Evolutionary conservation across 2,113 vertebrate genomes (phyloP), one percentile per base, ranked within the genome.

Genomic region (Lepidothrix coronata): DNA sequence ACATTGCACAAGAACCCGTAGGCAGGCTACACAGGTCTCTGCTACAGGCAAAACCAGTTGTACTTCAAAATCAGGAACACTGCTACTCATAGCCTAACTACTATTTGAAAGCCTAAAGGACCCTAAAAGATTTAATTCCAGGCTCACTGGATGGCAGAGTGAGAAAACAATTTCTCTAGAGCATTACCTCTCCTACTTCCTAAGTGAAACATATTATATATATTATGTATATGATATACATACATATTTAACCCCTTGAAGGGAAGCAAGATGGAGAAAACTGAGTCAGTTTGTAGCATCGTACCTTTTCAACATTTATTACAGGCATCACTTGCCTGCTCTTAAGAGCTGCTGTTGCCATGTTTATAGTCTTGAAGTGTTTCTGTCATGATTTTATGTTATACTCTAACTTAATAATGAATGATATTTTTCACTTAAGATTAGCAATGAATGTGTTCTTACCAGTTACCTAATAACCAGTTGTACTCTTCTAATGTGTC

Each of bases 271-370:
- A 24, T 30, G 8, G 28, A 43, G 35, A 77, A 89, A 67, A 33
- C 22, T 1, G 0, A 12, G 39, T 11, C 6, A 27, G 4, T 62
- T 44, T 71, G 33, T 82, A 76, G 8, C 8, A n/a, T 27, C 4
- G 1, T 33, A 4, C 30, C 65, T 71, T 51, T 72, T 62, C 37
- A 23, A 3, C 6, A 17, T 84, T 57, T 87, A 5, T 82, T 71
- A 31, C 10, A 80, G 37, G 31, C 21, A 66, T 20, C 22, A 37
- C 19, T 44, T 80, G 23, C 28, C 44, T 59, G 7, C 28, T 68
- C 44, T 55, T 39, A 88, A 88, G 54, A 68, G 70, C 28, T 73
- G 12, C 28, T 73, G 4, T 73, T 90, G 37, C 28, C 14, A 57
- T 27, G 17, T 41, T 41, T 65, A 22, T n/a, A 27, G 12, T 8